Percentiles rank a stretch among this genome's conserved stretches.
These are phyloP conservation scores for Typhlichthys eigenmanni DNA, from an alignment of 2,797 vertebrate genomes.

Conservation along the genomic window DNA sequence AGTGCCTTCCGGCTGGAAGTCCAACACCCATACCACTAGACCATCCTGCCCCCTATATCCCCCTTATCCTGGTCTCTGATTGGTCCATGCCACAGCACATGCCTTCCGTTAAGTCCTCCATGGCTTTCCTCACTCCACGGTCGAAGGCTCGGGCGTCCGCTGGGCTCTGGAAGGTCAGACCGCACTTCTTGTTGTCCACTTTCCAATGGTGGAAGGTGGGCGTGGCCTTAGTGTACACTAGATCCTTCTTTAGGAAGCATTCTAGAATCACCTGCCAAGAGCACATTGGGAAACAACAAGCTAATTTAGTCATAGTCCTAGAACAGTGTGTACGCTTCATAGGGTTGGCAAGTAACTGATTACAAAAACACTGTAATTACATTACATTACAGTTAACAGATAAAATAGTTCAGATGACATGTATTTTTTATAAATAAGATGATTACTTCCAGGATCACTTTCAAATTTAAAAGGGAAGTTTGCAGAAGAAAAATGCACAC, in stretches of 20 bases:
- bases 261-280: constrained; percentile 91
- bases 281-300: not conserved
- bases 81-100: constrained; percentile 20
- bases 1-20: no score
- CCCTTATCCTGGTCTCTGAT: no score
- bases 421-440: no score
- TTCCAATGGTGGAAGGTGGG: constrained; percentile 98
- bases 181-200: constrained; percentile 94
- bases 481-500: no score
- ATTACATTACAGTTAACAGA: no score
- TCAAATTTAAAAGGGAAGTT: no score
- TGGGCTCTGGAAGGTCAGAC: constrained; percentile 94
- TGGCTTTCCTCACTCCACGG: constrained; percentile 92
- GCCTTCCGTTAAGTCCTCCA: constrained; percentile 97
- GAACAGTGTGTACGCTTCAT: not conserved
- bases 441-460: no score
- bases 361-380: no score
- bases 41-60: no score
- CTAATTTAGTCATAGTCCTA: not conserved
- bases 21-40: no score
- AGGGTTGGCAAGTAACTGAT: no score
- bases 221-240: constrained; percentile 96
- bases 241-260: constrained; percentile 93
- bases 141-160: constrained; percentile 93
- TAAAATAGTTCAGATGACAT: no score